phyloP scores from a whole-genome alignment of 64 coral and sea anemone genomes.

The Platygyra sinensis region DNA sequence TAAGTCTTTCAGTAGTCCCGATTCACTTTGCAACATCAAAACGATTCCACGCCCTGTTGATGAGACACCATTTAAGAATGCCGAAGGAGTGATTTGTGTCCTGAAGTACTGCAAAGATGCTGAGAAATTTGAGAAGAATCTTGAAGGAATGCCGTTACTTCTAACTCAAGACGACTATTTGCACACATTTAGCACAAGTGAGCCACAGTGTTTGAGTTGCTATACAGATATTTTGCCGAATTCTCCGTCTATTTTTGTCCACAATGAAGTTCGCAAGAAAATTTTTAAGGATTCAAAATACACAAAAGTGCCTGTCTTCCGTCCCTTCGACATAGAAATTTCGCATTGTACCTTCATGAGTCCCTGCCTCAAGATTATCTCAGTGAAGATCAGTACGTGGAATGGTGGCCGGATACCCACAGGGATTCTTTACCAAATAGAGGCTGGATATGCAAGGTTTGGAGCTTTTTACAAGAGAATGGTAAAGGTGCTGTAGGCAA shows the following conservation, averaged over 20 bases:
- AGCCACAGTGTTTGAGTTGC: conserved; percentile 33
- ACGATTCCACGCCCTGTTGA: conserved; percentile 11
- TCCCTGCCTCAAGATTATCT: not conserved
- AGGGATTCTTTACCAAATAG: not conserved
- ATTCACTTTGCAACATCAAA: conserved; percentile 20
- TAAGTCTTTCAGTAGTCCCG: not conserved
- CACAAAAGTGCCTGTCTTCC: not conserved
- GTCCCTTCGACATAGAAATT: conserved; percentile 15
- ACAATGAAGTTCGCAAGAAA: not conserved
- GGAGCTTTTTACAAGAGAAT: conserved; percentile 36
- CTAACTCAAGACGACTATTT: conserved; percentile 48
- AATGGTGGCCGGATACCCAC: conserved; percentile 6
- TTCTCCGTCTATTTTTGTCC: conserved; percentile 36
- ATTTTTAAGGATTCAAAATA: not conserved
- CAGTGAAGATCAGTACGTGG: not conserved
- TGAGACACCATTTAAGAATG: conserved; percentile 33
- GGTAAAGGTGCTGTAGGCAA: not conserved
- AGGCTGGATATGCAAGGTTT: conserved; percentile 32
- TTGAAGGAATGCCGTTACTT: conserved; percentile 43
- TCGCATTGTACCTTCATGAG: conserved; percentile 5
- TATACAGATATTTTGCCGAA: conserved; percentile 18
- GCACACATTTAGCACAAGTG: not conserved
- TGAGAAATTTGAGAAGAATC: conserved; percentile 24
- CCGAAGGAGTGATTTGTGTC: conserved; percentile 17
- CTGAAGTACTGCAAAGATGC: conserved; percentile 48